Evolutionary conservation across 2,113 vertebrate genomes (phyloP), one percentile per base, ranked within the genome.

Genomic region (Lota lota): DNA sequence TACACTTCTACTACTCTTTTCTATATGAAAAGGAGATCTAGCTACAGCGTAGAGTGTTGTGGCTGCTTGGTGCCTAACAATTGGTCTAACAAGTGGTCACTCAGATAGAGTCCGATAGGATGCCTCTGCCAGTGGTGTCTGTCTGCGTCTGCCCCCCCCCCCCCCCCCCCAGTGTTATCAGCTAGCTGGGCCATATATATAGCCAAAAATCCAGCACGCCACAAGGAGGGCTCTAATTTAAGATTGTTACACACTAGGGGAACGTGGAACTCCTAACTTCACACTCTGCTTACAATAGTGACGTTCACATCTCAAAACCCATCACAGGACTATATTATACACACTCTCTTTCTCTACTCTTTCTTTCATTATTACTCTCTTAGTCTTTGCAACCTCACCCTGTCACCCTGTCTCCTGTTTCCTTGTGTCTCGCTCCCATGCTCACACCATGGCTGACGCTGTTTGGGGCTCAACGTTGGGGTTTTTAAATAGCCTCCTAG

Each of bases 401-500:
- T 22, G 8, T 19, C 22, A 11, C 20, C 58, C 28, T 36, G 17
- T 16, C 24, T 22, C 19, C 20, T 69, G 33, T 78, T 76, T 79
- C 74, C 67, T 61, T 59, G 17, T 6, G 58, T 72, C 72, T 73
- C 51, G 22, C 79, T 77, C 70, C 68, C 53, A 53, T 79, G 68
- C 62, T 15, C 76, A 17, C 63, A 63, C 74, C 78, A 62, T 72
- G 75, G 72, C 78, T 75, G 83, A 81, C 68, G 24, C 82, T 53
- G 72, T 83, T 79, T 69, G 79, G 79, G 72, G 83, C 78, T 82
- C 87, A 90, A 87, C 77, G 54, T 67, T 83, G 58, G 4, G 40
- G 88, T 88, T 91, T 91, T 92, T 89, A 92, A 92, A 92, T 93
- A 92, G 90, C 87, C 75, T 80, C 77, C 73, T 61, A 22, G 75